Evolutionary conservation across 2,888 invertebrate species (phyloP).

Genomic region (Polietes domitor): DNA sequence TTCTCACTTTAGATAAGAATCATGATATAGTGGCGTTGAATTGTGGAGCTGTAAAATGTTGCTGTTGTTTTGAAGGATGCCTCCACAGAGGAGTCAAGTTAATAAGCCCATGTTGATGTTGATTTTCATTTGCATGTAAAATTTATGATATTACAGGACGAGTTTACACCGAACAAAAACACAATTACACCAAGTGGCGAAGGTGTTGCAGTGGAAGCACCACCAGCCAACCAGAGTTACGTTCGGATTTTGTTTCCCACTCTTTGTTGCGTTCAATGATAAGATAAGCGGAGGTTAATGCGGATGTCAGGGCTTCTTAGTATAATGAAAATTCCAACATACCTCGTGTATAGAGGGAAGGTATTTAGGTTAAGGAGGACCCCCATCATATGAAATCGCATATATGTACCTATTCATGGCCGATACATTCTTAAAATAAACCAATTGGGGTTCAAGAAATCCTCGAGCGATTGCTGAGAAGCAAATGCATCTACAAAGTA

Average conservation of each 20-base stretch:
- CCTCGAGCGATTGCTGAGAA: no score
- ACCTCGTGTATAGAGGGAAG: no score
- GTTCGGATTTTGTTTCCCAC: not conserved
- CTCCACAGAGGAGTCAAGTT: conserved; percentile 55
- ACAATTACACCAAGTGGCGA: not conserved
- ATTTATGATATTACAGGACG: conserved; percentile 52
- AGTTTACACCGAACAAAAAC: conserved; percentile 12
- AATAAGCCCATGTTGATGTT: conserved; percentile 57
- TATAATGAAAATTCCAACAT: not conserved
- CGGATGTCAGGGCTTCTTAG: conserved; percentile 7
- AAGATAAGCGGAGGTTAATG: conserved; percentile 10
- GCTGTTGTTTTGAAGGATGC: conserved; percentile 51
- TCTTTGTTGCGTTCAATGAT: not conserved
- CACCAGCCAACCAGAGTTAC: not conserved
- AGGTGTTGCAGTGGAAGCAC: not conserved
- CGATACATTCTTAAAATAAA: no score
- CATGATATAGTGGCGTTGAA: conserved; percentile 70
- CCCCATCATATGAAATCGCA: no score
- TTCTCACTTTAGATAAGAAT: conserved; percentile 73
- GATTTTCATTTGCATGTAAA: conserved; percentile 41
- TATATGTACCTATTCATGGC: no score
- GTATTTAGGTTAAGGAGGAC: no score
- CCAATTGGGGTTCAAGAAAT: no score
- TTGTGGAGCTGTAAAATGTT: conserved; percentile 61
- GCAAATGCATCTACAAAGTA: no score